Percentiles rank a stretch among this genome's conserved stretches.
Evolutionary conservation across 2,888 invertebrate species (phyloP).

Genomic region (Cheilosia grossa): DNA sequence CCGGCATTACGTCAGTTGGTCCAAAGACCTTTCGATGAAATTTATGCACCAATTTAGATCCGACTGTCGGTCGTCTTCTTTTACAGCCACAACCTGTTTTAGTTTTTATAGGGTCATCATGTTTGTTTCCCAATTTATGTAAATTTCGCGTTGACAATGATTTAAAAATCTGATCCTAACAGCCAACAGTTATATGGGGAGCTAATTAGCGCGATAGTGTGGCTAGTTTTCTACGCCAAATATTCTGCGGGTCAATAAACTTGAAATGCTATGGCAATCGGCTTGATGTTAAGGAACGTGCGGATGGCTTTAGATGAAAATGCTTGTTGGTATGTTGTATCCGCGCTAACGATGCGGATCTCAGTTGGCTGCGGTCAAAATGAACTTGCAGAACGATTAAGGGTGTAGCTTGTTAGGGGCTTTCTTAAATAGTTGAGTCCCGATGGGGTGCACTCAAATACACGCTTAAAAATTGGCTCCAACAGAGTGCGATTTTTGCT

Average conservation of each 20-base stretch:
- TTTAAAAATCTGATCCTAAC: conserved; percentile 38
- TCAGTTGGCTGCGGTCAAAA: too few species aligned
- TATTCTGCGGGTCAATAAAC: conserved; percentile 59
- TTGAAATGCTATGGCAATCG: background rate
- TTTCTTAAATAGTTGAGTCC: too few species aligned
- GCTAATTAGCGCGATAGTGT: conserved; percentile 52
- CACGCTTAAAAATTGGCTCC: too few species aligned
- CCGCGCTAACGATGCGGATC: too few species aligned
- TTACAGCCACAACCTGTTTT: conserved; percentile 64
- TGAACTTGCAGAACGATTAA: too few species aligned
- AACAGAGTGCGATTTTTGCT: too few species aligned
- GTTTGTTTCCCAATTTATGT: conserved; percentile 67
- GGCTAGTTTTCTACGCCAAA: conserved; percentile 24
- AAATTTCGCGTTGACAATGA: conserved; percentile 60
- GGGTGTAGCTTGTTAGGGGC: too few species aligned
- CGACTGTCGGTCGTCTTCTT: conserved; percentile 35
- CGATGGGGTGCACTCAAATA: too few species aligned
- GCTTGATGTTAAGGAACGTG: too few species aligned
- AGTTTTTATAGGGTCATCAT: conserved; percentile 46
- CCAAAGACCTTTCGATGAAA: conserved; percentile 11
- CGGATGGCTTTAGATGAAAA: background rate
- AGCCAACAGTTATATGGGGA: conserved; percentile 53
- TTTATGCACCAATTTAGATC: conserved; percentile 30
- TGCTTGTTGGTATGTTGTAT: background rate
- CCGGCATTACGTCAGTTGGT: conserved; percentile 15